Evolutionary conservation across 2,113 vertebrate genomes (phyloP).

Genomic region (Marmota monax): DNA sequence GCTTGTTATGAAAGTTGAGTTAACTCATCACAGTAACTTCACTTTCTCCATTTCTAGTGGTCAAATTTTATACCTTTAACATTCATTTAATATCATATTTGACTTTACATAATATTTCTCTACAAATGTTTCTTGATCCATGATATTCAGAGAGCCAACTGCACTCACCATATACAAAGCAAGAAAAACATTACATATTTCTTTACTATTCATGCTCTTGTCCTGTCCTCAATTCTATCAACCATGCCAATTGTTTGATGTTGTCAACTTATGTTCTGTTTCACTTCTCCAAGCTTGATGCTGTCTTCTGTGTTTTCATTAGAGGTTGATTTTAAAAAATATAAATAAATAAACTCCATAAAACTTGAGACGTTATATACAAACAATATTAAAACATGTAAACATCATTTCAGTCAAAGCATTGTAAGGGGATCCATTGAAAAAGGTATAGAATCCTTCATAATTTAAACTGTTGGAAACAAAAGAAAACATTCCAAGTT

Average conservation of each 20-base stretch:
- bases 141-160: background rate
- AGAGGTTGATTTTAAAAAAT: background rate
- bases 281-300: background rate
- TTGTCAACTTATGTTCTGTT: background rate
- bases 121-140: background rate
- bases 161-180: background rate
- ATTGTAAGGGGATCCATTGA: background rate
- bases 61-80: background rate
- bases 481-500: slow-evolving; percentile 11
- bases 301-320: background rate
- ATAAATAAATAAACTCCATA: background rate
- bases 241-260: slow-evolving; percentile 2
- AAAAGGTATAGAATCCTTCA: background rate
- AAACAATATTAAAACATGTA: slow-evolving; percentile 27
- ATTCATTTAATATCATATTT: background rate
- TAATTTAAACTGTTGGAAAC: background rate
- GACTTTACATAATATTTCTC: slow-evolving; percentile 17
- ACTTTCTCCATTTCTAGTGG: background rate
- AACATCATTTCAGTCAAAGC: background rate
- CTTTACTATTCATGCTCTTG: background rate
- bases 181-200: background rate
- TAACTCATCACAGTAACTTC: background rate
- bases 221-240: background rate
- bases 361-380: background rate
- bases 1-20: background rate